Evolutionary conservation across 2,113 vertebrate genomes (phyloP).

Genomic region (Perca schrenkii): DNA sequence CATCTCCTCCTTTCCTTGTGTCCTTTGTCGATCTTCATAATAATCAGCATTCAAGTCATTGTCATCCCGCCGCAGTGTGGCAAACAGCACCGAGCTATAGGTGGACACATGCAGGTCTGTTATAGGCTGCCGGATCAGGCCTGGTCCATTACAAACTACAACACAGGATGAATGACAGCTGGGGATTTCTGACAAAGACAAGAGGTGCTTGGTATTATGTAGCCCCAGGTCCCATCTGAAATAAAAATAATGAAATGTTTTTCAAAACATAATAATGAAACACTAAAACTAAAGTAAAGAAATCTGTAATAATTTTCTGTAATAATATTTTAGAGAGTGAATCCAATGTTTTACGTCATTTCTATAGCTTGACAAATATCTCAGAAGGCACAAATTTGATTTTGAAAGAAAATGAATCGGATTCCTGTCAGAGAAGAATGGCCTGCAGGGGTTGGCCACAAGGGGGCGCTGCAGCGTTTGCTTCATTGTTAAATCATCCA

Average conservation of each 20-base stretch:
- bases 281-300: neutral
- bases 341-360: neutral
- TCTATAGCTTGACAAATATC: neutral
- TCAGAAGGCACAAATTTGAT: neutral
- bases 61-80: conserved; percentile 79
- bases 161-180: conserved; percentile 45
- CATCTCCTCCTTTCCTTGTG: conserved; percentile 89
- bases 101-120: conserved; percentile 15
- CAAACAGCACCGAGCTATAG: conserved; percentile 12
- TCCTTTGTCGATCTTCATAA: conserved; percentile 93
- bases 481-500: neutral
- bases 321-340: neutral
- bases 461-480: conserved; percentile 35
- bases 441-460: neutral
- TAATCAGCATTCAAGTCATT: conserved; percentile 93
- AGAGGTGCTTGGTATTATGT: neutral
- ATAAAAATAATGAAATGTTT: neutral
- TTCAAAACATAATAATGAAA: neutral
- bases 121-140: conserved; percentile 11
- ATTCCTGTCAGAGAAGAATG: neutral
- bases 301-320: neutral
- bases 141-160: conserved; percentile 21
- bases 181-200: neutral
- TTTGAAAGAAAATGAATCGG: too few species aligned
- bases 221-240: neutral